Evolutionary conservation across 2,113 vertebrate genomes (phyloP).

Genomic region (Cisticola juncidis): DNA sequence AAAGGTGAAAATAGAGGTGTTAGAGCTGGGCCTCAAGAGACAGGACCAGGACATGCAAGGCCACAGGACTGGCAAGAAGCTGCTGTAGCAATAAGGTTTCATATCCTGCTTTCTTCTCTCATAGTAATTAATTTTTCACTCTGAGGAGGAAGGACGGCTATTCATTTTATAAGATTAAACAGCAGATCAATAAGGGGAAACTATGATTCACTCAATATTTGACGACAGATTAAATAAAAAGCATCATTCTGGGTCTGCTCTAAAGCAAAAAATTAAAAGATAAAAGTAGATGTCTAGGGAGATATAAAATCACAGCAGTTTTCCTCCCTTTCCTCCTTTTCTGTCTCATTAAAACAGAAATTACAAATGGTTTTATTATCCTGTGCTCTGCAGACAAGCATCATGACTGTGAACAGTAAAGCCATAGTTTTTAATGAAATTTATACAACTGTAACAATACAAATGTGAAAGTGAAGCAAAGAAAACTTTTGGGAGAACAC

Average conservation of each 20-base stretch:
- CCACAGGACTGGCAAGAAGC: background rate
- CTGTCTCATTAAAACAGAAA: background rate
- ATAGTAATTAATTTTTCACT: background rate
- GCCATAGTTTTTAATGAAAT: background rate
- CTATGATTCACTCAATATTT: background rate
- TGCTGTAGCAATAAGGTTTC: background rate
- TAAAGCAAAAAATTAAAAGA: background rate
- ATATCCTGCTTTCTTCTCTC: background rate
- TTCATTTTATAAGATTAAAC: background rate
- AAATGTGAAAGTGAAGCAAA: background rate
- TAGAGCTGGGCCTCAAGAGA: background rate
- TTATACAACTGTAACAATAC: background rate
- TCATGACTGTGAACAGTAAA: background rate
- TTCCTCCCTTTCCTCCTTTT: background rate
- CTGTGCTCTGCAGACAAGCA: background rate
- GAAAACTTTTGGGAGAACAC: background rate
- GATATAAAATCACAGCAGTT: background rate
- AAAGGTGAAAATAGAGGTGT: background rate
- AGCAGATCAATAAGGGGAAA: background rate
- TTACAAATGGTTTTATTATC: background rate
- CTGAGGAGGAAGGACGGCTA: background rate
- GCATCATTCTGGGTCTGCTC: background rate
- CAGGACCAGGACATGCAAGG: background rate
- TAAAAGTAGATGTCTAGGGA: background rate
- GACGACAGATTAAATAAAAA: background rate